These are phyloP conservation scores for Helogale parvula DNA, from an alignment of 2,113 vertebrate species.

Conservation along the genomic window DNA sequence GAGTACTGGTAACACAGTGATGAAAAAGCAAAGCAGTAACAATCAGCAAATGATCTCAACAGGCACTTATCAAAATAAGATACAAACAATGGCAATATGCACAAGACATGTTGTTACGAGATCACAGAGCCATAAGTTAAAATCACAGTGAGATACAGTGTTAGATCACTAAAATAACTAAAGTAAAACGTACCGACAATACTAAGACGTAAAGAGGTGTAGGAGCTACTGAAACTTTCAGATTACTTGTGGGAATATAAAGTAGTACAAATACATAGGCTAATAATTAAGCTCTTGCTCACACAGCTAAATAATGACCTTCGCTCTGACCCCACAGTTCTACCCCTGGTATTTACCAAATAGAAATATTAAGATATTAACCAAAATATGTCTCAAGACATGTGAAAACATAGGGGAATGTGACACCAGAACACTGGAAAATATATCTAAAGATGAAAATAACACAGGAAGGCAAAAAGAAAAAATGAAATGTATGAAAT, in stretches of 20 bases:
- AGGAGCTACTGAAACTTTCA: neutral
- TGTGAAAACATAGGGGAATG: neutral
- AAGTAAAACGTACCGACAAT: neutral
- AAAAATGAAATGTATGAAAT: neutral
- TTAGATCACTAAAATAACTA: neutral
- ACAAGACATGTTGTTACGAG: neutral
- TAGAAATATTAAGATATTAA: neutral
- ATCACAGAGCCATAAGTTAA: neutral
- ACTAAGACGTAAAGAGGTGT: neutral
- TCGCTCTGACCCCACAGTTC: neutral
- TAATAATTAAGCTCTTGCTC: neutral
- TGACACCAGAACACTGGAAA: neutral
- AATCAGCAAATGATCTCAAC: neutral
- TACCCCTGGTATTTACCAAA: neutral
- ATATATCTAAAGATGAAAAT: neutral
- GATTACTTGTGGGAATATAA: neutral
- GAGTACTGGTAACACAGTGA: neutral
- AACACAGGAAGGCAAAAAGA: neutral
- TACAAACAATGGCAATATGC: neutral
- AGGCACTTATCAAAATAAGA: neutral
- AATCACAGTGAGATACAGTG: neutral
- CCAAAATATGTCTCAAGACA: neutral
- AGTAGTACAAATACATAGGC: neutral
- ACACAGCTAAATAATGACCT: neutral
- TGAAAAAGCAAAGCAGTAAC: neutral